Base-by-base conservation (phyloP, 2,888 invertebrate species). In the Phlogophora meticulosa region DNA sequence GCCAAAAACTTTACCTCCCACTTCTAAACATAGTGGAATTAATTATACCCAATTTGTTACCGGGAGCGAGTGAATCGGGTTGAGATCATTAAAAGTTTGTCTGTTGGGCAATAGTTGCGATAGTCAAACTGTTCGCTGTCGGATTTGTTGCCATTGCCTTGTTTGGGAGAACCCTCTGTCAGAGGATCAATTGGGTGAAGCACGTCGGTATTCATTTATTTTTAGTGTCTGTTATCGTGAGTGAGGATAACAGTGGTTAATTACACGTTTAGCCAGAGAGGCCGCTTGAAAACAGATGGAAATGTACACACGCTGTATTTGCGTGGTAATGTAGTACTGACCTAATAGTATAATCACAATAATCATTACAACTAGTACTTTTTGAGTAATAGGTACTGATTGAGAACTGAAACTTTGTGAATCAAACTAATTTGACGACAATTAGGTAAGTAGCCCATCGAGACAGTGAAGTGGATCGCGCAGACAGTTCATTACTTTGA, bases 81-180 rank as follows among this genome's bases (percentile, higher is more conserved):
- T 58, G 17, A 46, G 53, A 59, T 72, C 32, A 77, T 72, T 64
- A 72, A 74, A 77, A 72, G 51, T 72, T 74, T 3, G 17, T 9
- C 15, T 34, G 56, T 67, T 62, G 22, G 32, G 32, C 10, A 28
- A 28, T 22, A 36, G 38, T 57, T 48, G 43, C 46, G 24, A 51
- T 69, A 60, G 7, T 22, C 32, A 51, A 55, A 58, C 49, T 51
- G 42, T 45, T 42, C 13, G 48, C n/a, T 55, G n/a, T 28, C 22
- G 38, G 24, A 24, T 32, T 56, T 42, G 20, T 57, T 36, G 20
- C 36, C 38, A 28, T 17, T 9, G 15, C 38, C 34, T 53, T 45
- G 40, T 20, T 40, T 22, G 15, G 4, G 13, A 20, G 7, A 24
- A 22, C 48, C 46, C 15, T 34, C 20, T 48, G 24, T 17, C 17